Evolutionary conservation across 2,113 vertebrate species (phyloP).

Genomic region (Protomyctophum bolini): DNA sequence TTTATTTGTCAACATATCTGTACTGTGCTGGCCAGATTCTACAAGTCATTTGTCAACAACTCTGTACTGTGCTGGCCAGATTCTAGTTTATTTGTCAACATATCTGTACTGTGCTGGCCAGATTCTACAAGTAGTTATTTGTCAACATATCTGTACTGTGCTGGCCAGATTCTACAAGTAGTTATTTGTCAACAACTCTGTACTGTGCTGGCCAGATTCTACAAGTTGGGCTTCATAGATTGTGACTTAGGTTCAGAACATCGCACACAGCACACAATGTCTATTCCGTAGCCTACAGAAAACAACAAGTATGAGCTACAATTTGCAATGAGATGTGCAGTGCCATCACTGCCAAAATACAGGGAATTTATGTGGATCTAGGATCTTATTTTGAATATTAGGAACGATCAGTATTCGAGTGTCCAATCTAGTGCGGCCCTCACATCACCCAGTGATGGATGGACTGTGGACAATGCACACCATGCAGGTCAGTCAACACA

Average conservation of each 20-base stretch:
- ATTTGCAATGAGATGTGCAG: background rate
- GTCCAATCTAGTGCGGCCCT: too few species aligned
- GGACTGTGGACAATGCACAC: too few species aligned
- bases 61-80: too few species aligned
- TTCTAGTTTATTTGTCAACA: slow-evolving; percentile 42
- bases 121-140: too few species aligned
- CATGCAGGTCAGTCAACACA: too few species aligned
- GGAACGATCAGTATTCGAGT: background rate
- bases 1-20: slow-evolving; percentile 35
- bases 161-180: too few species aligned
- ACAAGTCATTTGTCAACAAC: slow-evolving; percentile 34
- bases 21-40: too few species aligned
- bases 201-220: slow-evolving; percentile 10
- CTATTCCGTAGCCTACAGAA: background rate
- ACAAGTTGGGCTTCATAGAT: slow-evolving; percentile 33
- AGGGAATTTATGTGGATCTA: background rate
- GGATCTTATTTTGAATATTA: background rate
- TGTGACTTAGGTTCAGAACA: slow-evolving; percentile 19
- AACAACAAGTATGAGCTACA: background rate
- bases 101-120: too few species aligned
- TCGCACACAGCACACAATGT: background rate
- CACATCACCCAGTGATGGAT: too few species aligned
- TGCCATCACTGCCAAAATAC: background rate
- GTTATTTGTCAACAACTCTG: slow-evolving; percentile 33
- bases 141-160: slow-evolving; percentile 35